phyloP scores from a whole-genome alignment of 2,888 invertebrate genomes.

The Tiliacea aurago region DNA sequence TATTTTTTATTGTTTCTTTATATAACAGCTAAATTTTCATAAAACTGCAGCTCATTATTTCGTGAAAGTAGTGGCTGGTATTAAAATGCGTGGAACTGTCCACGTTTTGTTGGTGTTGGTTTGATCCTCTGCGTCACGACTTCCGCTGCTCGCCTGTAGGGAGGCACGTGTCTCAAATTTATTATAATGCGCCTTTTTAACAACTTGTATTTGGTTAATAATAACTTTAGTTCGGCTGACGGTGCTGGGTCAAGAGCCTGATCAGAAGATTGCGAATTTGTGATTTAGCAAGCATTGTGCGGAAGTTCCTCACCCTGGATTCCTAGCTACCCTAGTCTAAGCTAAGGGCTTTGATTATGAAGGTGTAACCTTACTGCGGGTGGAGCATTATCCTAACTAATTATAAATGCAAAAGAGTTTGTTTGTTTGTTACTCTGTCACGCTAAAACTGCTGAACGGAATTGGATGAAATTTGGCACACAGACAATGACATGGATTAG shows the following conservation, averaged over 20 bases:
- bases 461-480: too few relatives aligned
- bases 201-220: conserved; percentile 1
- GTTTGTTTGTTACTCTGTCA: too few relatives aligned
- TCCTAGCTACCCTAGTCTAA: background rate
- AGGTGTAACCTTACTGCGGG: too few relatives aligned
- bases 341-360: background rate
- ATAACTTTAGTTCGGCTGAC: conserved; percentile 2
- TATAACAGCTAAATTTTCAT: conserved; percentile 28
- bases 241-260: background rate
- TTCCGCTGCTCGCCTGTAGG: conserved; percentile 71
- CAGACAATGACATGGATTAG: too few relatives aligned
- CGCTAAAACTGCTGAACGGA: too few relatives aligned
- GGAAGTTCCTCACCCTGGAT: background rate
- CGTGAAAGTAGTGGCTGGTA: conserved; percentile 49
- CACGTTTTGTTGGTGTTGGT: conserved; percentile 21
- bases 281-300: background rate
- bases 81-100: conserved; percentile 74
- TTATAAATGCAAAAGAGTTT: too few relatives aligned
- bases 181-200: conserved; percentile 57
- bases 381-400: background rate
- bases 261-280: too few relatives aligned
- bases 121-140: conserved; percentile 73
- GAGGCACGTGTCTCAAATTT: conserved; percentile 74
- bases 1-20: background rate
- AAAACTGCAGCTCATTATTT: conserved; percentile 31